These are phyloP conservation scores for Herpetotheres cachinnans DNA, from an alignment of 2,113 vertebrate species.

Conservation along the genomic window DNA sequence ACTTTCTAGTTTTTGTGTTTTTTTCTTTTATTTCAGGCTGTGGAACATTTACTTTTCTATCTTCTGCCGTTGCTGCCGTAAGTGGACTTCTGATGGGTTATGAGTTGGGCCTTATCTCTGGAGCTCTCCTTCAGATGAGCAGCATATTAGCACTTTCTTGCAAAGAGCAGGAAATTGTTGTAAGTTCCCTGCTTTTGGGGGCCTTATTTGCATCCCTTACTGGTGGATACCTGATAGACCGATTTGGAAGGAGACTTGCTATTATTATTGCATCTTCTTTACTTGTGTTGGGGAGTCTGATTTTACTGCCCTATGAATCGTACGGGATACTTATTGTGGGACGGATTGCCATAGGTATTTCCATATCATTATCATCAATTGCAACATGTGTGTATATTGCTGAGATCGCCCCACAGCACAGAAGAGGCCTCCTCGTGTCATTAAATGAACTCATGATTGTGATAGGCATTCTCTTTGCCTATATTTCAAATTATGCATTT, in stretches of 20 bases:
- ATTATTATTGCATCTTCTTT: slow-evolving; percentile 84
- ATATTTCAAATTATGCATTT: slow-evolving; percentile 88
- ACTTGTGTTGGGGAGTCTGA: slow-evolving; percentile 80
- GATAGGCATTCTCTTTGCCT: slow-evolving; percentile 87
- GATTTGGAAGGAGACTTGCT: slow-evolving; percentile 85
- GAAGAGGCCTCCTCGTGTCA: slow-evolving; percentile 88
- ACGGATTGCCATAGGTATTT: slow-evolving; percentile 86
- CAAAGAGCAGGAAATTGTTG: slow-evolving; percentile 87
- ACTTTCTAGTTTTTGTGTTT: neutral
- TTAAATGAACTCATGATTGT: slow-evolving; percentile 95
- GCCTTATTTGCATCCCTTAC: slow-evolving; percentile 86
- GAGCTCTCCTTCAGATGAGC: slow-evolving; percentile 89
- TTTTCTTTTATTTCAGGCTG: slow-evolving; percentile 75
- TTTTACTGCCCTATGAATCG: slow-evolving; percentile 77
- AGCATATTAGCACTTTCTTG: slow-evolving; percentile 83
- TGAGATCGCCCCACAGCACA: slow-evolving; percentile 88
- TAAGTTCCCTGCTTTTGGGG: slow-evolving; percentile 89
- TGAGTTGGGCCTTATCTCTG: slow-evolving; percentile 90
- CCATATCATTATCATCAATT: slow-evolving; percentile 88
- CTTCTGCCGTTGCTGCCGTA: slow-evolving; percentile 82
- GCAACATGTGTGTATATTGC: slow-evolving; percentile 92
- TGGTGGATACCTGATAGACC: slow-evolving; percentile 88
- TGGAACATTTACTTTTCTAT: slow-evolving; percentile 81
- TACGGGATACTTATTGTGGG: slow-evolving; percentile 80
- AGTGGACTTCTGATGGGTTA: slow-evolving; percentile 95